phyloP scores from a whole-genome alignment of 2,888 invertebrate species.

The Lucinisca nassula region DNA sequence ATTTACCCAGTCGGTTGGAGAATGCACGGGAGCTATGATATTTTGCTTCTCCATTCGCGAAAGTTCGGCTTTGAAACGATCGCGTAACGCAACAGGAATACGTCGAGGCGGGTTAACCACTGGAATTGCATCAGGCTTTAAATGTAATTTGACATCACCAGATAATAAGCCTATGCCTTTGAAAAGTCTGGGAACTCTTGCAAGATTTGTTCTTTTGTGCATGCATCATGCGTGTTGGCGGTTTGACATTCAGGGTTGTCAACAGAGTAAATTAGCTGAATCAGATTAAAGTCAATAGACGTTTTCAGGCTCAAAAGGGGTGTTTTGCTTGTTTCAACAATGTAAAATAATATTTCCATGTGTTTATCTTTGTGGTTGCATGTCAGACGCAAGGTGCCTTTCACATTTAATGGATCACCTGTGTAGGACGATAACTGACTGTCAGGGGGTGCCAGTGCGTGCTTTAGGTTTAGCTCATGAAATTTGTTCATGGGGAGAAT shows the following conservation, averaged over 20 bases:
- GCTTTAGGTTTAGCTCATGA: neutral
- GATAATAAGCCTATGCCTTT: conserved; percentile 5
- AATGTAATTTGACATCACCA: conserved; percentile 7
- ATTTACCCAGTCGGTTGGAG: too few relatives aligned
- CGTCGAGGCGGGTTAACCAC: too few relatives aligned
- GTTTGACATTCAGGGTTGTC: neutral
- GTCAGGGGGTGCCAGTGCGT: neutral
- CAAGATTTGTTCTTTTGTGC: neutral
- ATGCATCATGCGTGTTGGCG: neutral
- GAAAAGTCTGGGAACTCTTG: conserved; percentile 16
- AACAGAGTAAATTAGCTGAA: conserved; percentile 27
- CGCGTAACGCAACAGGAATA: too few relatives aligned
- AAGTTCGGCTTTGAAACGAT: too few relatives aligned
- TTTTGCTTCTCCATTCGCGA: too few relatives aligned
- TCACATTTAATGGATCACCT: conserved; percentile 17
- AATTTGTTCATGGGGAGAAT: neutral
- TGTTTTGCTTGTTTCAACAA: neutral
- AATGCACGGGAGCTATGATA: too few relatives aligned
- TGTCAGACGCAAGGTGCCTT: neutral
- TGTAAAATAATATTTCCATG: neutral
- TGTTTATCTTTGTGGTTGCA: neutral
- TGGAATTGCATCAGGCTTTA: too few relatives aligned
- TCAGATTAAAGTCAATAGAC: conserved; percentile 2
- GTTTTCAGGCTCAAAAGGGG: conserved; percentile 7
- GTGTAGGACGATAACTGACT: conserved; percentile 10